Evolutionary conservation across 2,797 vertebrate species (phyloP).

Genomic region (Naso thynnoides): DNA sequence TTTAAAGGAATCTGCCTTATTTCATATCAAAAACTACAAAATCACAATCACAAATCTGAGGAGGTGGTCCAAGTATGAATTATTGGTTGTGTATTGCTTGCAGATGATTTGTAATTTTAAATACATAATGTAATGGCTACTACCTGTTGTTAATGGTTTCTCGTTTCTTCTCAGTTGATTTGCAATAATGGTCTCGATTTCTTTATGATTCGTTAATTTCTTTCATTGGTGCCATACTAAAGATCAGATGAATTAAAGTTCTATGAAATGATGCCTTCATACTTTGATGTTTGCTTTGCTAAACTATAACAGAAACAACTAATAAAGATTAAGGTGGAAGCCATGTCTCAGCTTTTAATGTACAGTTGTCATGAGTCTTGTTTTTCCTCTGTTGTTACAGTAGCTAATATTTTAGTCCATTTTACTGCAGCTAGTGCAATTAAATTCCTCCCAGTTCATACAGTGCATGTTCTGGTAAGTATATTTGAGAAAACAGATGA

Average conservation of each 20-base stretch:
- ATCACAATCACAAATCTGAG: slow-evolving; percentile 68
- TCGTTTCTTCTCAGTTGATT: slow-evolving; percentile 72
- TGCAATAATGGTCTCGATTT: slow-evolving; percentile 59
- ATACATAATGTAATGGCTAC: slow-evolving; percentile 83
- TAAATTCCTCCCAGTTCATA: slow-evolving; percentile 20
- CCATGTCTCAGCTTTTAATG: slow-evolving; percentile 65
- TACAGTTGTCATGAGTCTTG: slow-evolving; percentile 21
- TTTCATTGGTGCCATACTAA: slow-evolving; percentile 89
- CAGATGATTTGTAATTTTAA: slow-evolving; percentile 87
- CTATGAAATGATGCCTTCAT: slow-evolving; percentile 93
- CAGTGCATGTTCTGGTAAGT: too few species aligned
- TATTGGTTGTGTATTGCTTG: slow-evolving; percentile 87
- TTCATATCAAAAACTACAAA: slow-evolving; percentile 84
- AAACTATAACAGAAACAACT: slow-evolving; percentile 87
- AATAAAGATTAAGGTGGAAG: slow-evolving; percentile 84
- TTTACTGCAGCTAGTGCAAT: slow-evolving; percentile 6
- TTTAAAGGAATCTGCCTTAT: slow-evolving; percentile 94
- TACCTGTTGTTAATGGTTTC: slow-evolving; percentile 80
- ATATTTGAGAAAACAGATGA: too few species aligned
- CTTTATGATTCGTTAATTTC: slow-evolving; percentile 79
- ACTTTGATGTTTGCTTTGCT: slow-evolving; percentile 95
- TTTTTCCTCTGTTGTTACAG: slow-evolving; percentile 10
- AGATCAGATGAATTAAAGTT: slow-evolving; percentile 81
- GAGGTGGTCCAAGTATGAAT: slow-evolving; percentile 78
- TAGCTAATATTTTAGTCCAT: slow-evolving; percentile 23